phyloP scores from a whole-genome alignment of 2,113 vertebrate genomes.

The Rhegmatorhina hoffmannsi region DNA sequence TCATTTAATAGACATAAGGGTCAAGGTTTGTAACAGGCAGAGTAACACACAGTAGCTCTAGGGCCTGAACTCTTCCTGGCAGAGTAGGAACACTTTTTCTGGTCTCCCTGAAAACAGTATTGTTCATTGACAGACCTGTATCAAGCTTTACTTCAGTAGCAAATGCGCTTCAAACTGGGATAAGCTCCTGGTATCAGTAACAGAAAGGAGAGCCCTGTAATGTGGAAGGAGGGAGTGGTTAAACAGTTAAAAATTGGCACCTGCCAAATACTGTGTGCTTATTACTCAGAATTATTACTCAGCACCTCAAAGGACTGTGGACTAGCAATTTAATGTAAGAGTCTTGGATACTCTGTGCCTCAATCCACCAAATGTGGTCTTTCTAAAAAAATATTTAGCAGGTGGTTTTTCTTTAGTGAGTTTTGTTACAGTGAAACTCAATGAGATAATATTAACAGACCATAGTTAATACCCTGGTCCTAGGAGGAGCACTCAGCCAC shows the following conservation, averaged over 20 bases:
- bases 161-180: background rate
- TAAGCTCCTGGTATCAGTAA: background rate
- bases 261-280: background rate
- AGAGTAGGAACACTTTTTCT: background rate
- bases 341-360: background rate
- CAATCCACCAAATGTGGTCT: background rate
- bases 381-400: background rate
- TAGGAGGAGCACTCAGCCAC: background rate
- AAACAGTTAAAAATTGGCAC: background rate
- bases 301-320: background rate
- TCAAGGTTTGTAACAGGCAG: background rate
- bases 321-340: background rate
- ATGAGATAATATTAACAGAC: background rate
- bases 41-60: background rate
- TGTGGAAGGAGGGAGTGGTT: background rate
- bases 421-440: background rate
- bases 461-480: background rate
- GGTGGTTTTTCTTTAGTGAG: background rate
- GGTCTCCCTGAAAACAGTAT: background rate
- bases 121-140: background rate
- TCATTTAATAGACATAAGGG: background rate
- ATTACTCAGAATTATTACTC: background rate
- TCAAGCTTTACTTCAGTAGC: background rate
- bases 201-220: background rate
- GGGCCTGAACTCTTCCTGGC: rapidly evolving